Percentiles rank a stretch among this genome's conserved stretches.
phyloP scores from a whole-genome alignment of 1,140 invertebrate genomes.

The Ridgeia piscesae region DNA sequence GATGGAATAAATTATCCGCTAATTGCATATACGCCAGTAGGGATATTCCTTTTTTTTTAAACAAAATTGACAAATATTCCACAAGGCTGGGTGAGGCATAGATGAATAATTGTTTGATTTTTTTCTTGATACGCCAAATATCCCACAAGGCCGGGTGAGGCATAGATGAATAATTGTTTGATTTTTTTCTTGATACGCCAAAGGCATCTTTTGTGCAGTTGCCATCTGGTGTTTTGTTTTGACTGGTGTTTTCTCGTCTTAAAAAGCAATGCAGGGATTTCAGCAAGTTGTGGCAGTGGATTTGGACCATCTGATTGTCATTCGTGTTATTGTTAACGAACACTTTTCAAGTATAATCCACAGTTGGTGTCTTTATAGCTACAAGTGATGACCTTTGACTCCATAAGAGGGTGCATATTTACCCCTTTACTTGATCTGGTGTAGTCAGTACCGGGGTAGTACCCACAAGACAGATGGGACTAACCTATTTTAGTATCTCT shows the following conservation, averaged over 20 bases:
- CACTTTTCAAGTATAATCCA: too few species aligned
- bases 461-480: too few species aligned
- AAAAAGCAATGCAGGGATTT: not conserved
- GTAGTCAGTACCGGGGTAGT: too few species aligned
- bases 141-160: not conserved
- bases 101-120: not conserved
- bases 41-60: not conserved
- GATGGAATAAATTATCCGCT: not conserved
- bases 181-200: not conserved
- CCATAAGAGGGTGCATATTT: too few species aligned
- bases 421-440: too few species aligned
- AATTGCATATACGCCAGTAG: not conserved
- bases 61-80: not conserved
- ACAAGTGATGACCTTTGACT: too few species aligned
- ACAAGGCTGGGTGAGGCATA: not conserved
- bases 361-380: too few species aligned
- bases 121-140: not conserved
- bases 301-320: not conserved
- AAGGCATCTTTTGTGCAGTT: not conserved
- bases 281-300: not conserved
- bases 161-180: not conserved
- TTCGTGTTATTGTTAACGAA: too few species aligned
- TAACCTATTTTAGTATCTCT: too few species aligned
- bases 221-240: not conserved
- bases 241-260: not conserved